Conservation (phyloP, 2,797 vertebrate genomes). For the Loris lydekkerianus region DNA sequence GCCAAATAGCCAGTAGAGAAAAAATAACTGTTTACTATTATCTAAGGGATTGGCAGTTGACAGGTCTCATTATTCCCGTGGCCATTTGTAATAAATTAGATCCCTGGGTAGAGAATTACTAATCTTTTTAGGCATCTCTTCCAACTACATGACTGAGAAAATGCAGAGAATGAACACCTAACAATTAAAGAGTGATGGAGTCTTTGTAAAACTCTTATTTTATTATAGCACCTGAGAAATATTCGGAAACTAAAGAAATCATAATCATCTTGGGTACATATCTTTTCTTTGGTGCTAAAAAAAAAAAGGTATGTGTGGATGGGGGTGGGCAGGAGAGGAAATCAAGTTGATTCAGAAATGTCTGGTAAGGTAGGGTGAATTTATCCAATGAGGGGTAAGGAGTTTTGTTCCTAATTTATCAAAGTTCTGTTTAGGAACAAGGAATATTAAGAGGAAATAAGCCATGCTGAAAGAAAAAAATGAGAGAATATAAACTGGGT, state of each 20-base stretch:
- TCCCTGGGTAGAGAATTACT: neutral
- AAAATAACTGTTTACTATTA: constrained; percentile 48
- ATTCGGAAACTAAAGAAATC: neutral
- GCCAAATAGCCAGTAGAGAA: constrained; percentile 31
- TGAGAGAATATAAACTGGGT: neutral
- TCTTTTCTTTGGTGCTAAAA: constrained; percentile 51
- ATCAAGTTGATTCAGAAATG: neutral
- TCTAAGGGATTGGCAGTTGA: neutral
- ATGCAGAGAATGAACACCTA: neutral
- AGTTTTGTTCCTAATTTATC: neutral
- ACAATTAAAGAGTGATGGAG: neutral
- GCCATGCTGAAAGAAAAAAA: constrained; percentile 22
- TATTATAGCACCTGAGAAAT: neutral
- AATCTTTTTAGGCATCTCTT: neutral
- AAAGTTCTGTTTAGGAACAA: neutral
- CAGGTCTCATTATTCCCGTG: neutral
- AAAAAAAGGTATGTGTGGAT: neutral
- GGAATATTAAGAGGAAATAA: neutral
- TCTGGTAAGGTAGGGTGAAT: neutral
- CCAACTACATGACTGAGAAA: neutral
- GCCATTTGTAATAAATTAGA: constrained; percentile 31
- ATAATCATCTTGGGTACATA: neutral
- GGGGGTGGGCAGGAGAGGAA: neutral
- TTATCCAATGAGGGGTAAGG: neutral
- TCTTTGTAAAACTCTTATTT: constrained; percentile 23